Conservation (phyloP, 2,113 vertebrate species). For the Lota lota region DNA sequence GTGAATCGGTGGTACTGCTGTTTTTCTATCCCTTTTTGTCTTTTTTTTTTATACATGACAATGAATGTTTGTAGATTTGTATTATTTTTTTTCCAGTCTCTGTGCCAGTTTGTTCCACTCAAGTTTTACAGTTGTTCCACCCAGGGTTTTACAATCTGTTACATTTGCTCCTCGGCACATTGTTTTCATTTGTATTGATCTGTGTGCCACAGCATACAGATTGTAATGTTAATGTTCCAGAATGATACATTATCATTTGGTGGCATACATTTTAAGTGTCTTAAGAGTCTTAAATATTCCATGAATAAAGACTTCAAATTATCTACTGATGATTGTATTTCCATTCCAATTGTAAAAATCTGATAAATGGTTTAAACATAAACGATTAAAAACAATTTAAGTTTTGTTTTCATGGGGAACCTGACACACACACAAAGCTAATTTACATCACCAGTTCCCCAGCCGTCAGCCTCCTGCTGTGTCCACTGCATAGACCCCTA, state of each 20-base stretch:
- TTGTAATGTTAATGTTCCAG: background rate
- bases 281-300: constrained; percentile 1
- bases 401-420: constrained; percentile 4
- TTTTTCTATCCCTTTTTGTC: too few relatives aligned
- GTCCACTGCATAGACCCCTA: constrained; percentile 47
- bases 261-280: background rate
- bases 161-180: too few relatives aligned
- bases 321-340: constrained; percentile 33
- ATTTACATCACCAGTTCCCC: constrained; percentile 58
- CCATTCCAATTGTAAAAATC: constrained; percentile 2
- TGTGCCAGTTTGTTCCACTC: too few relatives aligned
- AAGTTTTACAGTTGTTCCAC: too few relatives aligned
- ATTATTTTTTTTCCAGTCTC: too few relatives aligned
- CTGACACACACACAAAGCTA: constrained; percentile 9
- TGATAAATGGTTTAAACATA: too few relatives aligned
- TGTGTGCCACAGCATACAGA: background rate
- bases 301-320: constrained; percentile 20
- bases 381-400: too few relatives aligned
- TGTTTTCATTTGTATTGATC: too few relatives aligned
- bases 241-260: constrained; percentile 1
- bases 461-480: constrained; percentile 62
- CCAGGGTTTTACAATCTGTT: too few relatives aligned
- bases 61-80: too few relatives aligned
- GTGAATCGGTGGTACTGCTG: too few relatives aligned
- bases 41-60: too few relatives aligned